Evolutionary conservation across 2,797 vertebrate genomes (phyloP), one percentile per base, ranked within the genome.

Genomic region (Melanotaenia nigrans): DNA sequence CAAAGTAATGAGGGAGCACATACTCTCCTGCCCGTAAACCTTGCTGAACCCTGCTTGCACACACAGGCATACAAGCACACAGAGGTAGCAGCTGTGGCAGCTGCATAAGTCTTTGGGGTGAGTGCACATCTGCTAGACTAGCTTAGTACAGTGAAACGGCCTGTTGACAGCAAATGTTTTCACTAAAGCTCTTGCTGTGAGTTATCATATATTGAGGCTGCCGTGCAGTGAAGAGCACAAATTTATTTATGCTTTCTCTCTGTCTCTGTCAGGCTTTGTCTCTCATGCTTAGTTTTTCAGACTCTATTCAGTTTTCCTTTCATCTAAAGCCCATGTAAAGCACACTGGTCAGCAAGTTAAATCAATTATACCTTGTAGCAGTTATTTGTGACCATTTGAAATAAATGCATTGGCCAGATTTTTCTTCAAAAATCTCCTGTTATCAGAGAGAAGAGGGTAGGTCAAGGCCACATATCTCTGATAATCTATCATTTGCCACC

Each of bases 151-250:
- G 73, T 56, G 30, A 76, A 89, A 90, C 84, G 85, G 81, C 68
- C 87, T 92, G 87, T 72, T 91, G 86, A 91, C 88, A 88, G 86
- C 77, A 85, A 90, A 88, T 83, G 82, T 85, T 91, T 89, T 85
- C 80, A 84, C 85, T 79, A 47, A 61, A 75, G 61, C 79, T 72
- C 82, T 68, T 84, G 54, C 78, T 71, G 73, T 84, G 86, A 91
- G 75, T 91, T 89, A 89, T 85, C 68, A 64, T 82, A 77, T 64
- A 73, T 49, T 51, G 75, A 81, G 71, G 78, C 77, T 75, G 68
- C 65, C 40, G 73, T 30, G 65, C 68, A 28, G 63, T 11, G 55
- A 62, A 71, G 67, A 66, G 64, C 61, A 79, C 45, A 55, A 62
- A 71, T 85, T 86, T 53, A 73, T 81, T 72, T 65, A 51, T 45